Conservation (phyloP, 2,113 vertebrate species). For the Eolophus roseicapilla region DNA sequence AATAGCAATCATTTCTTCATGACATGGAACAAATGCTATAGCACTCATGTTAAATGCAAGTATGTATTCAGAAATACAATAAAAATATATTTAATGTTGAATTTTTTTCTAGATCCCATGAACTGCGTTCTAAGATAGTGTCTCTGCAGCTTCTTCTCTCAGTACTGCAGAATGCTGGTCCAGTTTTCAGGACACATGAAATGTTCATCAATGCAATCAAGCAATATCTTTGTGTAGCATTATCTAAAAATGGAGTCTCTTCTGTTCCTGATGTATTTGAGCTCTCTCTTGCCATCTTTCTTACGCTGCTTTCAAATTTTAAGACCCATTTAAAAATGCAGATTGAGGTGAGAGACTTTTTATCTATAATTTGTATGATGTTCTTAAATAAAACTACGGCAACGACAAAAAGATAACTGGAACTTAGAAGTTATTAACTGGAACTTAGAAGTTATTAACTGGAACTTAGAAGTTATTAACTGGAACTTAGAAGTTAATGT, state of each 20-base stretch:
- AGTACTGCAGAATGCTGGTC: conserved; percentile 92
- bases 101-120: conserved; percentile 85
- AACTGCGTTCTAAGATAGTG: conserved; percentile 93
- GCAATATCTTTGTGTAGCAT: conserved; percentile 95
- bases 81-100: background rate
- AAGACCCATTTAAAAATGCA: conserved; percentile 99
- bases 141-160: conserved; percentile 95
- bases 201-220: conserved; percentile 99
- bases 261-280: conserved; percentile 98
- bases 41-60: background rate
- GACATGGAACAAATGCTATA: background rate
- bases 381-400: background rate
- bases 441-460: background rate
- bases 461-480: background rate
- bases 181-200: conserved; percentile 93
- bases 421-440: background rate
- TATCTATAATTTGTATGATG: background rate
- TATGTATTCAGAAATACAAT: background rate
- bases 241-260: conserved; percentile 97
- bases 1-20: background rate
- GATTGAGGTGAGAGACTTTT: conserved; percentile 85
- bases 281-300: conserved; percentile 97
- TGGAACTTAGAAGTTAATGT: background rate
- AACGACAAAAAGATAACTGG: background rate
- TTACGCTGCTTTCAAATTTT: conserved; percentile 95